Evolutionary conservation across 1,140 invertebrate species (phyloP).

Genomic region (Campoletis sonorensis): DNA sequence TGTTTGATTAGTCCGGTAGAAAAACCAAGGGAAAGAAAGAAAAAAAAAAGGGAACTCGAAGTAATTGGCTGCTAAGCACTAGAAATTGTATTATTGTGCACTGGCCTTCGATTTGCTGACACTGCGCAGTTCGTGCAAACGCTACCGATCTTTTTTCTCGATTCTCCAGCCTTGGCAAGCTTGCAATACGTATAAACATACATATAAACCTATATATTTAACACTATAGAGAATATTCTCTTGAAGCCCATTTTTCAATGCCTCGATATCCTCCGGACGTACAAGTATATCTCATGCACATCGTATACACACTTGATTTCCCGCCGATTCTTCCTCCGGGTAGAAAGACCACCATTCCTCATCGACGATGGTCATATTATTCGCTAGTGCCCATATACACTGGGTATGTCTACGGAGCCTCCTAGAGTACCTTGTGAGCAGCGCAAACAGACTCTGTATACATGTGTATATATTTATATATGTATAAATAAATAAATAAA

Average conservation of each 20-base stretch:
- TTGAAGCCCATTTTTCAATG: conserved; percentile 42
- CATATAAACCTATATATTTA: conserved; percentile 4
- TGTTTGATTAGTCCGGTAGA: conserved; percentile 15
- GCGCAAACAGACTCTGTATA: no score
- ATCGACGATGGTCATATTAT: conserved; percentile 33
- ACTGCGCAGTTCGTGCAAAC: neutral
- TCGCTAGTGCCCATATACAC: conserved; percentile 30
- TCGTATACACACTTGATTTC: neutral
- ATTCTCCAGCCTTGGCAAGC: neutral
- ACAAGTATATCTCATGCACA: conserved; percentile 33
- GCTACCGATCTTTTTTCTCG: conserved; percentile 34
- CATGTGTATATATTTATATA: neutral
- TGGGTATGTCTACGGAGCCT: conserved; percentile 1
- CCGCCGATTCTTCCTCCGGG: conserved; percentile 42
- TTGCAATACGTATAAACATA: neutral
- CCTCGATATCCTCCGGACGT: conserved; percentile 46
- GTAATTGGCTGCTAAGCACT: conserved; percentile 29
- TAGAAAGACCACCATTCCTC: conserved; percentile 44
- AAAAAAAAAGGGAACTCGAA: neutral
- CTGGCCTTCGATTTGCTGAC: neutral
- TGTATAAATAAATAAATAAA: neutral
- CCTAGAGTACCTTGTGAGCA: conserved; percentile 8
- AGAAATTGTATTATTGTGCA: conserved; percentile 34
- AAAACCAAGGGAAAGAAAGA: neutral
- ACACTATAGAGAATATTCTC: conserved; percentile 25